Percentiles rank a stretch among this genome's conserved stretches.
Evolutionary conservation across 2,113 vertebrate genomes (phyloP).

Genomic region (Pelecanus crispus): DNA sequence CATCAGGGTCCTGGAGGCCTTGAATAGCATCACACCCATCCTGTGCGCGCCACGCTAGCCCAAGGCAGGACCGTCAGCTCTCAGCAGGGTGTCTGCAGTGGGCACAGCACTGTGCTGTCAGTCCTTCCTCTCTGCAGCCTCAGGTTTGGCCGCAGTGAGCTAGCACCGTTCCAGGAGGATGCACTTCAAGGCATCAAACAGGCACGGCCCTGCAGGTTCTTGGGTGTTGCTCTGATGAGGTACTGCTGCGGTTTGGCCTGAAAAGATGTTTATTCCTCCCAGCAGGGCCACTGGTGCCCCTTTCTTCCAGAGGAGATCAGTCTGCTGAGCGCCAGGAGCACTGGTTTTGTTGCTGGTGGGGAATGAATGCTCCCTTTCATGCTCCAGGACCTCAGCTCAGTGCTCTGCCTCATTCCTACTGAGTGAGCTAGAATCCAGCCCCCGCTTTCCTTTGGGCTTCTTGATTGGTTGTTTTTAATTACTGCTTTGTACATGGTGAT

Average conservation of each 20-base stretch:
- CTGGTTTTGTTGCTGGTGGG: neutral
- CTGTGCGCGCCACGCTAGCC: neutral
- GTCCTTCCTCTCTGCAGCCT: neutral
- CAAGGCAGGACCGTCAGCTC: neutral
- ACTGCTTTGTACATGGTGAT: neutral
- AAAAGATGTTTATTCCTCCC: neutral
- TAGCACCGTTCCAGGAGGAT: accelerated
- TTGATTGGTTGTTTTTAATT: neutral
- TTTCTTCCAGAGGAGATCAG: neutral
- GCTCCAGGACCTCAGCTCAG: neutral
- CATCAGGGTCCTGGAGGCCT: neutral
- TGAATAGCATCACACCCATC: neutral
- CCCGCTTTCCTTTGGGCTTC: neutral
- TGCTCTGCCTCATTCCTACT: neutral
- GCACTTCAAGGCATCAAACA: neutral
- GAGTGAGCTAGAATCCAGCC: neutral
- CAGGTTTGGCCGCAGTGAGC: neutral
- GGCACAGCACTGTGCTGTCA: neutral
- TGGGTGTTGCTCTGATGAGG: neutral
- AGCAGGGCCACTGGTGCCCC: neutral
- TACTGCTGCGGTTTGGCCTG: neutral
- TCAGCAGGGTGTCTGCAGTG: neutral
- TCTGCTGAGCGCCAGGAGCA: neutral
- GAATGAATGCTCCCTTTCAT: slow-evolving; percentile 28
- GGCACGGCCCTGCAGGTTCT: neutral